Percentiles rank a stretch among this genome's conserved stretches.
phyloP scores from a whole-genome alignment of 92 coral and sea anemone species.

The Paramuricea clavata region DNA sequence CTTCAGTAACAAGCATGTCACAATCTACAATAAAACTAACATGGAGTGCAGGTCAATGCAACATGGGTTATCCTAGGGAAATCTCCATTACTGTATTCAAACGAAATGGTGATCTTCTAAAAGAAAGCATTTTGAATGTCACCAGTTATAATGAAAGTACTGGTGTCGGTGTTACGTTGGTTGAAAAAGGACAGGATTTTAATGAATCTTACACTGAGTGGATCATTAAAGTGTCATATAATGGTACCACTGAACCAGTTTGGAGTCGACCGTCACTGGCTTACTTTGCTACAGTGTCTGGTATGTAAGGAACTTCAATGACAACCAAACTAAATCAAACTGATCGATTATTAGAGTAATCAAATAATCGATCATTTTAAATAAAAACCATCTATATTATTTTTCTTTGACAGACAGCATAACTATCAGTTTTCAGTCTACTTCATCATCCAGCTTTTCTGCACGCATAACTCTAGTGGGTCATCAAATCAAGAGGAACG shows the following conservation, averaged over 20 bases:
- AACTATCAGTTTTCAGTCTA: slow-evolving; percentile 6
- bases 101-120: background rate
- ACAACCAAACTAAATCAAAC: background rate
- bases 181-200: background rate
- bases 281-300: background rate
- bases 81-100: background rate
- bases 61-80: slow-evolving; percentile 7
- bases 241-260: background rate
- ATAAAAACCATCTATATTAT: background rate
- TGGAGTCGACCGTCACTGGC: slow-evolving; percentile 7
- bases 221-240: slow-evolving; percentile 19
- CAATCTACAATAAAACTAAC: background rate
- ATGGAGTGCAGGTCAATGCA: slow-evolving; percentile 32
- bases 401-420: background rate
- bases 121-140: background rate
- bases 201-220: background rate
- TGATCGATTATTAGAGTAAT: background rate
- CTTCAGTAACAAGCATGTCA: background rate
- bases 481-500: slow-evolving; percentile 8
- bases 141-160: background rate
- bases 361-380: background rate
- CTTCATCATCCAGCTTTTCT: background rate
- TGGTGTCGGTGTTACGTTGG: background rate
- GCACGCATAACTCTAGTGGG: background rate
- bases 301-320: background rate